Conservation (phyloP, 2,888 invertebrate genomes). For the Chymomyza amoena region DNA sequence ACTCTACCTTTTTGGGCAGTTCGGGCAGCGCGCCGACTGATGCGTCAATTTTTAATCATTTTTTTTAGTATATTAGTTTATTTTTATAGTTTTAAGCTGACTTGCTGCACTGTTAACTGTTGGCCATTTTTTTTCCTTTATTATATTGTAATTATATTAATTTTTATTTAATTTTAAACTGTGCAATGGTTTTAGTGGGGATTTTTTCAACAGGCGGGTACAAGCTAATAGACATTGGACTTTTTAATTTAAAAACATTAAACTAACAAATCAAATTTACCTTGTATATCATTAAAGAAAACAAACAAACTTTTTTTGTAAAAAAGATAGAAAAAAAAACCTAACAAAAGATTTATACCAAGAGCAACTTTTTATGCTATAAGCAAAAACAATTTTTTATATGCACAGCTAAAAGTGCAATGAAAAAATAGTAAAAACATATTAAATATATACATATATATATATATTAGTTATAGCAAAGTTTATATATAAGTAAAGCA, state of each 20-base stretch:
- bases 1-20: no score
- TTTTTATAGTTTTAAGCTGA: slow-evolving; percentile 7
- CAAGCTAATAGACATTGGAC: not conserved
- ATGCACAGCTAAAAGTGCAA: slow-evolving; percentile 1
- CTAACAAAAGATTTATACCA: slow-evolving; percentile 5
- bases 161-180: no score
- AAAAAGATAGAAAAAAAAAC: slow-evolving; percentile 4
- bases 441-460: slow-evolving; percentile 1
- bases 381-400: slow-evolving; percentile 16
- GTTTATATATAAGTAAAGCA: slow-evolving; percentile 15
- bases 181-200: no score
- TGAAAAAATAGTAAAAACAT: not conserved
- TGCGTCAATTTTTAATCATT: slow-evolving; percentile 10
- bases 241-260: not conserved
- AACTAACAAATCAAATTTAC: slow-evolving; percentile 9
- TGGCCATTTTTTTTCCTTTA: slow-evolving; percentile 41
- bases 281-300: not conserved
- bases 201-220: no score
- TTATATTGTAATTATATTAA: slow-evolving; percentile 1
- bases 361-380: slow-evolving; percentile 25
- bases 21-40: no score
- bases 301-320: slow-evolving; percentile 10
- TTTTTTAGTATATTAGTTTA: slow-evolving; percentile 5
- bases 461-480: not conserved
- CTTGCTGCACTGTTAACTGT: slow-evolving; percentile 31